Base-by-base conservation (phyloP, 2,888 invertebrate species). In the Cryptus viduatorius region DNA sequence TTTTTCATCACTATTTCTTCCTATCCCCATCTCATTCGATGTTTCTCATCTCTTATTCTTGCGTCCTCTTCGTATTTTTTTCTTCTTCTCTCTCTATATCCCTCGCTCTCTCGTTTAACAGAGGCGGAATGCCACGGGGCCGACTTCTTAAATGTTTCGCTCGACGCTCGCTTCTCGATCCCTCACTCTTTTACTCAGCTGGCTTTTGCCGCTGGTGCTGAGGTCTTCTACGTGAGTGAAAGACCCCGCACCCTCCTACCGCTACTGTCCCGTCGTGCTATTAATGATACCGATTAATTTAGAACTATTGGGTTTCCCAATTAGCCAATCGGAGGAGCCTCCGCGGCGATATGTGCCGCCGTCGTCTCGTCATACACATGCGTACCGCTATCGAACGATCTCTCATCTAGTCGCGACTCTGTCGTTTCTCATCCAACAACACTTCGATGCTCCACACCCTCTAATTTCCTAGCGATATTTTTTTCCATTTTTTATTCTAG, bases 261-360 rank as follows among this genome's bases (percentile, higher is more conserved):
- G 56, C 80, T 64, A 56, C 86, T 88, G 87, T 89, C 81, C 79
- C 86, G 75, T 86, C 87, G 88, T 80, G 90, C 92, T 92, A 93
- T 93, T 93, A 93, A 93, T 92, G 93, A 93, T 93, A 91, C 90
- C 93, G 93, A 93, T 93, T 92, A 93, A 93, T 93, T 93, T 93
- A 93, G 93, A 93, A 93, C 93, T 93, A 93, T 93, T 93, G 92
- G 93, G 93, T 93, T 93, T 93, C 93, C 89, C 92, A 92, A 93
- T 93, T 92, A 92, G 92, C 93, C 93, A 93, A 93, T 93, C 93
- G 89, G 90, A 88, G 87, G 82, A 80, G 67, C 75, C 71, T n/a
- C 73, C 50, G 69, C 65, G 56, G 80, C 81, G 69, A 83, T 85
- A 85, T 85, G 83, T 29, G 67, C 67, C 61, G 72, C 68, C 69